phyloP scores from a whole-genome alignment of 2,797 vertebrate genomes.

The Chelon auratus region DNA sequence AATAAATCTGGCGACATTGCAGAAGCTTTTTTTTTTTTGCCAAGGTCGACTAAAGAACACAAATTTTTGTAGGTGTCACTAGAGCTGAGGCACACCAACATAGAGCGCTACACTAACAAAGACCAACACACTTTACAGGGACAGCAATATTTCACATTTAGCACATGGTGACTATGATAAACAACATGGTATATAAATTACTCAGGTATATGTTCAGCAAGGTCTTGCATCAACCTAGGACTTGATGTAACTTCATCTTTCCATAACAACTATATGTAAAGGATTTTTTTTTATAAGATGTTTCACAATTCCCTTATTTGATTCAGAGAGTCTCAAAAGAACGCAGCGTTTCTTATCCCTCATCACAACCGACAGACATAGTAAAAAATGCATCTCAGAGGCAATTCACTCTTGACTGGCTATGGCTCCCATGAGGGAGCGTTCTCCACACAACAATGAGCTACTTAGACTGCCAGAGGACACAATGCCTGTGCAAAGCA shows the following conservation, averaged over 20 bases:
- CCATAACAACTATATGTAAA: conserved; percentile 47
- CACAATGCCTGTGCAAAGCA: conserved; percentile 69
- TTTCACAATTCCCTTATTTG: conserved; percentile 64
- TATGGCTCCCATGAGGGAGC: conserved; percentile 66
- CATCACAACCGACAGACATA: conserved; percentile 69
- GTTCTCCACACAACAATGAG: conserved; percentile 74
- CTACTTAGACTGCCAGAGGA: conserved; percentile 79
- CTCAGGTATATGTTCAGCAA: conserved; percentile 39
- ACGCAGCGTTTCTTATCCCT: conserved; percentile 65
- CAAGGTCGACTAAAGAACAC: conserved; percentile 43
- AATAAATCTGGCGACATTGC: no score
- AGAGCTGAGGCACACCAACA: conserved; percentile 1
- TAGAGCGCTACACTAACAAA: not conserved
- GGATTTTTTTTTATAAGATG: conserved; percentile 22
- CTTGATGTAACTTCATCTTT: conserved; percentile 43
- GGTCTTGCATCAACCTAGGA: conserved; percentile 47
- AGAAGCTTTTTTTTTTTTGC: not conserved
- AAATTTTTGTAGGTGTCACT: conserved; percentile 54
- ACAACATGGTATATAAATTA: conserved; percentile 38
- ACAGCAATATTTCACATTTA: conserved; percentile 55
- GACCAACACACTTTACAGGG: conserved; percentile 15
- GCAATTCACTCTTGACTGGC: conserved; percentile 72
- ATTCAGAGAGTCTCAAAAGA: conserved; percentile 61
- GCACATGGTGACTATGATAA: conserved; percentile 50
- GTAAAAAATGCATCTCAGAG: conserved; percentile 70